Conservation (phyloP, 2,797 vertebrate species). For the Hozukius guyotensis region DNA sequence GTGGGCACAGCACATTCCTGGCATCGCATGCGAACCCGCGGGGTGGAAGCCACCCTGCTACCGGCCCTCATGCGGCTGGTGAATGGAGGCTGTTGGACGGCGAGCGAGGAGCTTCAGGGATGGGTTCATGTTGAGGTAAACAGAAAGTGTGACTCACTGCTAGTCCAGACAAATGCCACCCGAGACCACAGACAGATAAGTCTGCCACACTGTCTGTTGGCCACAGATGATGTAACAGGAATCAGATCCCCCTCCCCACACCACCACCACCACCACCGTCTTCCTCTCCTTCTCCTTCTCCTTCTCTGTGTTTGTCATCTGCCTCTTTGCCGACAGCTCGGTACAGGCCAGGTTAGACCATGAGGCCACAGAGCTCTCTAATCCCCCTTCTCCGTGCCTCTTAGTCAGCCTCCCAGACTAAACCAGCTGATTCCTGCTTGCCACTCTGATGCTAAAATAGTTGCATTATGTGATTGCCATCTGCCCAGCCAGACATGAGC, state of each 20-base stretch:
- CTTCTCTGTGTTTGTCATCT: constrained; percentile 57
- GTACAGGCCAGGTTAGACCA: constrained; percentile 50
- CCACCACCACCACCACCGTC: constrained; percentile 19
- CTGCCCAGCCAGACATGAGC: constrained; percentile 82
- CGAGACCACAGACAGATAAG: constrained; percentile 82
- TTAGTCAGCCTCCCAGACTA: constrained; percentile 67
- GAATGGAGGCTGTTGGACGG: constrained; percentile 59
- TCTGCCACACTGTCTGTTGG: constrained; percentile 74
- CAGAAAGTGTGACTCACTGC: constrained; percentile 85
- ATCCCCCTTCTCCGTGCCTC: constrained; percentile 44
- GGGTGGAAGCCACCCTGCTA: constrained; percentile 74
- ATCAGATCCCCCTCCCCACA: constrained; percentile 50
- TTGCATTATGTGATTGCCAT: constrained; percentile 80
- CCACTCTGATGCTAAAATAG: constrained; percentile 69
- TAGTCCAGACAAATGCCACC: constrained; percentile 76
- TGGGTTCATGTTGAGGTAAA: constrained; percentile 77
- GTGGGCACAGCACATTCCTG: constrained; percentile 76
- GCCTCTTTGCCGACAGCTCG: constrained; percentile 50
- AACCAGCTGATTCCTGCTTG: constrained; percentile 71
- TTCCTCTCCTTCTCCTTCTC: constrained; percentile 14
- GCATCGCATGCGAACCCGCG: constrained; percentile 54
- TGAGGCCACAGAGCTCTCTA: constrained; percentile 38
- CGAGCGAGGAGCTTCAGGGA: constrained; percentile 61
- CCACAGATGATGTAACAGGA: constrained; percentile 76
- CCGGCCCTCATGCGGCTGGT: constrained; percentile 53